phyloP scores from a whole-genome alignment of 2,113 vertebrate species.

The Cardinalis cardinalis region DNA sequence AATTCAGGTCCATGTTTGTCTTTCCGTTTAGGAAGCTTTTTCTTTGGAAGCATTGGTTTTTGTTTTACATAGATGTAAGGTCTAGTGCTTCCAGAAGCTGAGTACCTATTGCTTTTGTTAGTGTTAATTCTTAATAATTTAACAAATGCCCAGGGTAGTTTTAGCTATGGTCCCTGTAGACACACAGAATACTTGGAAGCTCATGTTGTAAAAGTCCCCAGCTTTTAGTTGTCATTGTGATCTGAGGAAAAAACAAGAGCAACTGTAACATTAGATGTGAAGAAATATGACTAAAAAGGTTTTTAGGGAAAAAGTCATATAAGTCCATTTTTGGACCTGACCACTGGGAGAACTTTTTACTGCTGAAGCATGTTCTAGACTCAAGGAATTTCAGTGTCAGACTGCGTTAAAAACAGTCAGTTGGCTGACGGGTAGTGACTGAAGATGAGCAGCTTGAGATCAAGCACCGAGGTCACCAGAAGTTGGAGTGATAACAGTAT shows the following conservation, averaged over 20 bases:
- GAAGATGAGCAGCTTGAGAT: neutral
- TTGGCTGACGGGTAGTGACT: neutral
- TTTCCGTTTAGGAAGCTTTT: neutral
- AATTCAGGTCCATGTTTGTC: neutral
- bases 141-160: neutral
- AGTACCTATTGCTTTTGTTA: neutral
- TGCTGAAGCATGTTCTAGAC: neutral
- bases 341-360: neutral
- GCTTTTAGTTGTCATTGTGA: neutral
- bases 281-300: neutral
- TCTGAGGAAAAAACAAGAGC: neutral
- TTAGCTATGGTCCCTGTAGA: neutral
- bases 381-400: neutral
- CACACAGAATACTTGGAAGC: fast-evolving
- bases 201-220: neutral
- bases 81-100: neutral
- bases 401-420: neutral
- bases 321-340: neutral
- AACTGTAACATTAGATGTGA: neutral
- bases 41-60: neutral
- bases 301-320: neutral
- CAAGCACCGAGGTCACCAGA: neutral
- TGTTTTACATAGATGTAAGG: neutral
- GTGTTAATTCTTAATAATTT: neutral
- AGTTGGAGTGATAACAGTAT: neutral